These are phyloP conservation scores for Lampris megalopsis DNA, from an alignment of 2,113 vertebrate species.

Conservation along the genomic window DNA sequence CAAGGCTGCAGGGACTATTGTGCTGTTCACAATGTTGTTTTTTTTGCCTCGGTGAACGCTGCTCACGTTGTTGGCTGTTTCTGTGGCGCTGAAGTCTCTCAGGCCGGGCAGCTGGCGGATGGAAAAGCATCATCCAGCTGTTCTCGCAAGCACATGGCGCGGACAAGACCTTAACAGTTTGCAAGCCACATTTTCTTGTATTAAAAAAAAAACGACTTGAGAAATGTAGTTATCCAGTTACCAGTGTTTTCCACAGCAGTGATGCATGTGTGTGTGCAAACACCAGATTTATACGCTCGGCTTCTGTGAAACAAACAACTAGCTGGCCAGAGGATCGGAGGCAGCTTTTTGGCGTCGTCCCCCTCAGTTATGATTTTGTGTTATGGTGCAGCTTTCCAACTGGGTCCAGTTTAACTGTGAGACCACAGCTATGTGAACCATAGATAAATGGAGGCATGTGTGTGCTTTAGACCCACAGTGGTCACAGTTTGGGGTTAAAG, in stretches of 20 bases:
- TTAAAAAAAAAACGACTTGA: not conserved
- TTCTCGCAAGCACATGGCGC: conserved; percentile 31
- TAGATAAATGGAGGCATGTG: conserved; percentile 58
- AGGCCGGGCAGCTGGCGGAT: conserved; percentile 58
- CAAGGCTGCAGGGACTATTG: conserved; percentile 57
- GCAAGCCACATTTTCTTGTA: conserved; percentile 20
- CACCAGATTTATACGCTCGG: not conserved
- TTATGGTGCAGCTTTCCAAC: conserved; percentile 61
- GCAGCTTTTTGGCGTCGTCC: conserved; percentile 20
- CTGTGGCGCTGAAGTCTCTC: conserved; percentile 47
- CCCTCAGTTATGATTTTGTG: conserved; percentile 31
- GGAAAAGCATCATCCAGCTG: conserved; percentile 59
- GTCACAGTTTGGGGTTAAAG: conserved; percentile 39
- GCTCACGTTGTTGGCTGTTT: conserved; percentile 54
- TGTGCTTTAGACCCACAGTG: conserved; percentile 50
- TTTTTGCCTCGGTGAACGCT: conserved; percentile 35
- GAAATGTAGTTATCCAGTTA: not conserved
- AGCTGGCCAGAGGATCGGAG: not conserved
- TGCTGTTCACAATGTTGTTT: conserved; percentile 71
- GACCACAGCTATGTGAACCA: conserved; percentile 69
- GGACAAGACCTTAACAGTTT: conserved; percentile 47
- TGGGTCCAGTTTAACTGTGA: conserved; percentile 60
- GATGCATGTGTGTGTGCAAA: not conserved
- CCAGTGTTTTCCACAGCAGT: conserved; percentile 18
- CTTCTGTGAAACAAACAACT: conserved; percentile 19